Conservation (phyloP, 2,797 vertebrate species). For the Acanthurus lineatus region DNA sequence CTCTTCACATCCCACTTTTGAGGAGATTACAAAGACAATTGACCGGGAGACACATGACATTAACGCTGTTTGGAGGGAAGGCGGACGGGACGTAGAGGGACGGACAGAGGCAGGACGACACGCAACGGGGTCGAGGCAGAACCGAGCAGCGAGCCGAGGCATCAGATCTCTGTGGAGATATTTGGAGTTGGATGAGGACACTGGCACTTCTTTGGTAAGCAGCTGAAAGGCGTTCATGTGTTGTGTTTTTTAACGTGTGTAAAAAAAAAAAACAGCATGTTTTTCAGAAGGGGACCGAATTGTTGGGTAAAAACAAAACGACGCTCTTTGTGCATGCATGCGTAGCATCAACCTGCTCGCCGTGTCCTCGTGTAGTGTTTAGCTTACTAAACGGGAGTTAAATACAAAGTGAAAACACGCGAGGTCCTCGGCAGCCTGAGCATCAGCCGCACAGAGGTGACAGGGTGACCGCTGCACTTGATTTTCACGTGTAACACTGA, state of each 20-base stretch:
- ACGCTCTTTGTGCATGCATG: neutral
- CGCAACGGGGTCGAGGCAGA: constrained; percentile 33
- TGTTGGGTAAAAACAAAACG: neutral
- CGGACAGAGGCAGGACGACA: constrained; percentile 52
- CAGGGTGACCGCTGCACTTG: constrained; percentile 24
- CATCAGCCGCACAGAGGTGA: constrained; percentile 17
- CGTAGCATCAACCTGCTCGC: neutral
- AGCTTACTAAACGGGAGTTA: neutral
- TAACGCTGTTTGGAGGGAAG: constrained; percentile 42
- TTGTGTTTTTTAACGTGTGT: too few species aligned
- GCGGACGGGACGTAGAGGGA: constrained; percentile 47
- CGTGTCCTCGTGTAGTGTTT: too few species aligned
- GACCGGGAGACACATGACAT: constrained; percentile 68
- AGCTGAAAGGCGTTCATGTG: constrained; percentile 7
- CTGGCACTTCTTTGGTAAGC: constrained; percentile 71
- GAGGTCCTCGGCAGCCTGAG: neutral
- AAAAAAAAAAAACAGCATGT: neutral
- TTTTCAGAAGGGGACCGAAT: neutral
- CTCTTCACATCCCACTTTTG: constrained; percentile 75
- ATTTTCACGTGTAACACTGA: neutral
- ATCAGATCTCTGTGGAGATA: constrained; percentile 69
- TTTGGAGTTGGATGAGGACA: constrained; percentile 71
- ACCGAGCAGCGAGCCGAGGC: constrained; percentile 36
- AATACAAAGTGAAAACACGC: constrained; percentile 15
- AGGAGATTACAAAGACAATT: constrained; percentile 70